Evolutionary conservation across 2,113 vertebrate genomes (phyloP), one percentile per base, ranked within the genome.

Genomic region (Urocynchramus pylzowi): DNA sequence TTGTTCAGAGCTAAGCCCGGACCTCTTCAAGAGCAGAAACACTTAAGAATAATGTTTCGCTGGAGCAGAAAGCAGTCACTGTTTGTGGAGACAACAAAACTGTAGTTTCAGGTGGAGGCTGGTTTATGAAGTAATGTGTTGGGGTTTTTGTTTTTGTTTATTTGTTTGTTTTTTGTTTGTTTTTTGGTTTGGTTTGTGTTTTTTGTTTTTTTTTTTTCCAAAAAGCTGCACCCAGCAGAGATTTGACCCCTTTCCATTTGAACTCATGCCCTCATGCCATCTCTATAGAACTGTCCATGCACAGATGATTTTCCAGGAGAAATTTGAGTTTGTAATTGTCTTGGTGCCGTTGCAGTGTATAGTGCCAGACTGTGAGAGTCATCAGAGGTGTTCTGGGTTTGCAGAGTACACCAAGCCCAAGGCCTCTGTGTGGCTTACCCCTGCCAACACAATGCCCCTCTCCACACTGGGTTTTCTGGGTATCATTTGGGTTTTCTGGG

Each of bases 391-490:
- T 14, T 75, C 37, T 28, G 31, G 7, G 6, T 79, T 67, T 79
- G 54, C 50, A 70, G 74, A 80, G 54, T 27, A 49, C 18, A 27
- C 33, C 30, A 41, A 68, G 33, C 44, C 44, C 37, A 53, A 7
- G 85, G 42, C 26, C 16, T 79, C 49, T 45, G 15, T 1, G 0
- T 49, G 22, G 22, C 22, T 95, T 86, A 5, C 13, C n/a, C 39
- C n/a, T 41, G 10, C 39, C 37, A 65, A 9, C 0, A 0, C 28
- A 41, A 4, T 0, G 2, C 13, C 45, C 1, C 3, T 30, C 19
- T 19, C 33, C 15, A 16, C 3, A 5, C 13, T 26, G 28, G 16
- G 16, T 50, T 88, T 92, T 86, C 67, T 74, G 47, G 21, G 0
- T 77, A 42, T 74, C 16, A 11, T 77, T 90, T 9, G 1, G 16